phyloP scores from a whole-genome alignment of 2,797 vertebrate genomes.

The Melanotaenia trifasciata region DNA sequence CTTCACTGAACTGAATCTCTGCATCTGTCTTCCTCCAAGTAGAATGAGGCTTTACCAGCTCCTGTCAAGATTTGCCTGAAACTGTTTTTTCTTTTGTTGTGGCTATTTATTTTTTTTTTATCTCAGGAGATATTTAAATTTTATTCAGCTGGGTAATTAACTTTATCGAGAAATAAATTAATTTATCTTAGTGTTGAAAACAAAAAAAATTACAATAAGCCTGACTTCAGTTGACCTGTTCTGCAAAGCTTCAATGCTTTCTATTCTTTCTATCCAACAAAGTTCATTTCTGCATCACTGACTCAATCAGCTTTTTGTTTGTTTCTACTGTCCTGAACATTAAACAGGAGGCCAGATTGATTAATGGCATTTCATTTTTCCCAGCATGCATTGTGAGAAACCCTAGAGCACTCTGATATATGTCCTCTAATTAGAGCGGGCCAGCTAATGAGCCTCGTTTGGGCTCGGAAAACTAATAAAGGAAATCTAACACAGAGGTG shows the following conservation, averaged over 20 bases:
- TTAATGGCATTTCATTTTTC: slow-evolving; percentile 80
- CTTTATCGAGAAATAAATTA: neutral
- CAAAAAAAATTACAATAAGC: slow-evolving; percentile 25
- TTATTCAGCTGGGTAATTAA: slow-evolving; percentile 49
- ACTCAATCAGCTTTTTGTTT: slow-evolving; percentile 63
- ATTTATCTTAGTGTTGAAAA: slow-evolving; percentile 22
- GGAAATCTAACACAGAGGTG: slow-evolving; percentile 75
- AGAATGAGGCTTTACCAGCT: slow-evolving; percentile 12
- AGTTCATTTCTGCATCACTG: slow-evolving; percentile 46
- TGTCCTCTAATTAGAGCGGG: slow-evolving; percentile 80
- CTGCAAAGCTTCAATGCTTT: slow-evolving; percentile 25
- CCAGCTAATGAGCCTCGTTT: slow-evolving; percentile 80
- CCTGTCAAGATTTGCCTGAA: slow-evolving; percentile 32
- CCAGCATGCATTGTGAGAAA: slow-evolving; percentile 70
- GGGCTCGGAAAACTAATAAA: slow-evolving; percentile 81
- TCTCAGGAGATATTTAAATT: slow-evolving; percentile 39
- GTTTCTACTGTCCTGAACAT: slow-evolving; percentile 67
- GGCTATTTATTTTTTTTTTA: slow-evolving; percentile 7
- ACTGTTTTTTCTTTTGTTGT: slow-evolving; percentile 14
- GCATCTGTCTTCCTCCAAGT: slow-evolving; percentile 22
- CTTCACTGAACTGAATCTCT: slow-evolving; percentile 42
- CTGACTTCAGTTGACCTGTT: slow-evolving; percentile 33
- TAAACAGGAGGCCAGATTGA: slow-evolving; percentile 70
- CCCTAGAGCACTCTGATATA: slow-evolving; percentile 77
- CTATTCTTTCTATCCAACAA: slow-evolving; percentile 19